Percentiles rank a stretch among this genome's conserved stretches.
These are phyloP conservation scores for Catostylus mosaicus DNA, from an alignment of 30 jellyfish, hydroid and myxozoan species.

Conservation along the genomic window DNA sequence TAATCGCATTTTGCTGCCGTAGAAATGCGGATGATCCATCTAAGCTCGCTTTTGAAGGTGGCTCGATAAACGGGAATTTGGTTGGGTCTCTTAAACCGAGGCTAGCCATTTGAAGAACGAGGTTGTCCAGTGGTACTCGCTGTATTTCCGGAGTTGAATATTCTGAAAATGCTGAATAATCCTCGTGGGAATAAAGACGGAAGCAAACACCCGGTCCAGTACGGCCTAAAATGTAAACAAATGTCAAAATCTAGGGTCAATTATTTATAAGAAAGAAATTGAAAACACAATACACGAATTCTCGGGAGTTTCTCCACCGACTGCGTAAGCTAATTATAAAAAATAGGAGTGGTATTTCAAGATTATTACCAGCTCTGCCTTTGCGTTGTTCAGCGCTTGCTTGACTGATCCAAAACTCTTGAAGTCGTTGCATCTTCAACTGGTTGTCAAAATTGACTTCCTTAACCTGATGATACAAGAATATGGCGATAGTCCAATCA, in stretches of 20 bases:
- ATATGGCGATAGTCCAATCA: too few relatives aligned
- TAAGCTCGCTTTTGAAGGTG: constrained; percentile 86
- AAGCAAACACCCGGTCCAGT: constrained; percentile 99
- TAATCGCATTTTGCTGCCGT: constrained; percentile 86
- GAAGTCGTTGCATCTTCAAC: constrained; percentile 86
- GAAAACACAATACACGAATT: too few relatives aligned
- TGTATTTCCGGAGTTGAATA: constrained; percentile 97
- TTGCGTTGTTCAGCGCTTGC: constrained; percentile 99
- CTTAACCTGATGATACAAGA: constrained; percentile 95
- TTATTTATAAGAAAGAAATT: too few relatives aligned
- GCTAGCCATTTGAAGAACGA: constrained; percentile 94
- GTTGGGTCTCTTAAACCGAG: constrained; percentile 94
- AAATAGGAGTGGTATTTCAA: too few relatives aligned
- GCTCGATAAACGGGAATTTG: constrained; percentile 92
- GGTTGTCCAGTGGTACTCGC: constrained; percentile 95
- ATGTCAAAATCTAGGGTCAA: not conserved
- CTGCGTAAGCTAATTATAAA: too few relatives aligned
- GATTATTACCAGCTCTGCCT: constrained; percentile 99
- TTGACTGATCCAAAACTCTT: constrained; percentile 98
- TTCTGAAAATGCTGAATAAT: constrained; percentile 84
- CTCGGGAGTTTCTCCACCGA: too few relatives aligned
- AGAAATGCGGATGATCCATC: constrained; percentile 78
- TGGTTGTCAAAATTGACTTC: constrained; percentile 91
- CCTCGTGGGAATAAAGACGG: constrained; percentile 95
- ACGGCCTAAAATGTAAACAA: constrained; percentile 74